Evolutionary conservation across 2,113 vertebrate genomes (phyloP), one percentile per base, ranked within the genome.

Genomic region (Tautogolabrus adspersus): DNA sequence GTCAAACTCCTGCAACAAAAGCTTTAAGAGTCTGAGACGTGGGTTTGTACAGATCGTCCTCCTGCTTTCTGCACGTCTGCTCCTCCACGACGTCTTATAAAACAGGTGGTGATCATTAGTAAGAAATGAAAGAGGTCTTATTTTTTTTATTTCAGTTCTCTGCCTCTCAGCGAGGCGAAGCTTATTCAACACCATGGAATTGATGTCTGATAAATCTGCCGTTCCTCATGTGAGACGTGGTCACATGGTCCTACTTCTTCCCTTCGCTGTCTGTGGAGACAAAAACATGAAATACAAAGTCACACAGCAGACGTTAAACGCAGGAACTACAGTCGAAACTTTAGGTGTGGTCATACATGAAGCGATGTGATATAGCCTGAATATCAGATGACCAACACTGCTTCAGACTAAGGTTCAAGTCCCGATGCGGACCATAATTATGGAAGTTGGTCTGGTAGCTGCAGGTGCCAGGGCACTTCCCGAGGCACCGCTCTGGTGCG

Each of bases 121-220:
- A 96, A 96, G 79, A 98, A 96, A 97, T 94, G 94, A 96, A 96
- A 96, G 95, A 93, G 94, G n/a, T 62, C 73, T 77, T 42, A 10
- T 10, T 3, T 92, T 94, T 59, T 52, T 22, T 19, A 13, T 49
- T 65, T 74, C 88, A 94, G 81, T 88, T 95, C 94, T 96, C 96
- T 95, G 96, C 97, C 96, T 97, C 96, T 95, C 95, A 97, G 95
- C 95, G 96, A 98, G 97, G 97, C 96, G 95, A 97, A 96, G 96
- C 95, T 96, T 94, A 97, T 90, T 87, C 77, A 87, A 99, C 97
- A 98, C 97, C 97, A 97, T 96, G 96, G 96, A 97, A 97, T 95
- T 95, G 97, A 98, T 97, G 97, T 97, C 94, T 96, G 94, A 96
- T 96, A 88, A 85, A 90, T 89, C 72, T 77, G 95, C 93, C 94